Conservation (phyloP, 2,888 invertebrate species). For the Euclidia mi region DNA sequence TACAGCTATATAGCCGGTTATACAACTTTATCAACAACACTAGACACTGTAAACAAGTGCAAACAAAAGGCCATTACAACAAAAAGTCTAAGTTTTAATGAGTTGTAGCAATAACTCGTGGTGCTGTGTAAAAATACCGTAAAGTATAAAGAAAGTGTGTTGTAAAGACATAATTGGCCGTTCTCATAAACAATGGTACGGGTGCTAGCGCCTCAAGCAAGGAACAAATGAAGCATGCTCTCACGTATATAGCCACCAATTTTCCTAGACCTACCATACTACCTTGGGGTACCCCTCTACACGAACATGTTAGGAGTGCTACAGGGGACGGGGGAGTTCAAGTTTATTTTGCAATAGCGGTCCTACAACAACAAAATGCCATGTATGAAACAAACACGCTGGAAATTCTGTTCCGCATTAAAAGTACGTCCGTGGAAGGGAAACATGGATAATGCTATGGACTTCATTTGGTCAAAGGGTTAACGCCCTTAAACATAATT, state of each 20-base stretch:
- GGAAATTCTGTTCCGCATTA: constrained; percentile 74
- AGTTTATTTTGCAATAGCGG: constrained; percentile 52
- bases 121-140: constrained; percentile 58
- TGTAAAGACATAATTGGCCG: constrained; percentile 84
- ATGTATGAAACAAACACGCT: constrained; percentile 72
- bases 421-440: constrained; percentile 57
- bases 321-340: constrained; percentile 51
- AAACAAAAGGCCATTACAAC: constrained; percentile 29
- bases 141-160: constrained; percentile 73
- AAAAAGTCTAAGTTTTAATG: constrained; percentile 33
- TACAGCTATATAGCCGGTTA: too few species aligned
- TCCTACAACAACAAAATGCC: constrained; percentile 73
- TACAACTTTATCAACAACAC: neutral
- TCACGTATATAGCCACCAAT: constrained; percentile 74
- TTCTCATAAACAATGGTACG: constrained; percentile 81
- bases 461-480: constrained; percentile 35
- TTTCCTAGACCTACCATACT: constrained; percentile 55
- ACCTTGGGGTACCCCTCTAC: constrained; percentile 26
- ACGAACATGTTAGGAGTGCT: constrained; percentile 15
- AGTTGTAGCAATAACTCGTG: constrained; percentile 28
- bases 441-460: constrained; percentile 55
- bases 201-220: constrained; percentile 79
- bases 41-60: neutral
- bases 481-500: constrained; percentile 15
- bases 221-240: constrained; percentile 83